These are phyloP conservation scores for Conops quadrifasciatus DNA, from an alignment of 2,888 invertebrate species.

Conservation along the genomic window DNA sequence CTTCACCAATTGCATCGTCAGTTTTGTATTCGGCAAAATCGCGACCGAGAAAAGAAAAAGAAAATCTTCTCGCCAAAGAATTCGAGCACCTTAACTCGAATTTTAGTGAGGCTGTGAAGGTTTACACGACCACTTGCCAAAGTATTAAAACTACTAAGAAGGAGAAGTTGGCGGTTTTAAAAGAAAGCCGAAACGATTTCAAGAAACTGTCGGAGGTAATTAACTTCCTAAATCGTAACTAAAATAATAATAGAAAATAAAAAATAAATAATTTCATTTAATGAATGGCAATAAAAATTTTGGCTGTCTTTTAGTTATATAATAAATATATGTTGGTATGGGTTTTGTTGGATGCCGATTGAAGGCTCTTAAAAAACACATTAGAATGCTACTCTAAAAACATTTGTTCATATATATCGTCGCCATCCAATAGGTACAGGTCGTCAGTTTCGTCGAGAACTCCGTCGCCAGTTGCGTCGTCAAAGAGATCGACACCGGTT, in stretches of 20 bases:
- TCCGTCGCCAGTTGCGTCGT: neutral
- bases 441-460: too few species aligned
- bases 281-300: too few species aligned
- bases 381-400: neutral
- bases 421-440: neutral
- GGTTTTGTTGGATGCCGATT: too few species aligned
- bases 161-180: neutral
- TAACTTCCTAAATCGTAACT: too few species aligned
- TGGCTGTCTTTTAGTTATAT: too few species aligned
- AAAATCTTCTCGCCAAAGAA: neutral
- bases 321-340: too few species aligned
- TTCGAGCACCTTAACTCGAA: neutral
- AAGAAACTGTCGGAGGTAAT: too few species aligned
- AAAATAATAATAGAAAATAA: too few species aligned
- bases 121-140: neutral
- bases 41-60: neutral
- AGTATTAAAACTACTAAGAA: neutral
- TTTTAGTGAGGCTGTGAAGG: neutral
- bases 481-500: neutral
- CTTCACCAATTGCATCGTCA: neutral
- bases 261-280: too few species aligned
- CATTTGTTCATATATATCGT: neutral
- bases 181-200: neutral
- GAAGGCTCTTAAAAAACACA: neutral
- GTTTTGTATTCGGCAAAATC: neutral